Base-by-base conservation (phyloP, 2,888 invertebrate species). In the Cosmopolites sordidus region DNA sequence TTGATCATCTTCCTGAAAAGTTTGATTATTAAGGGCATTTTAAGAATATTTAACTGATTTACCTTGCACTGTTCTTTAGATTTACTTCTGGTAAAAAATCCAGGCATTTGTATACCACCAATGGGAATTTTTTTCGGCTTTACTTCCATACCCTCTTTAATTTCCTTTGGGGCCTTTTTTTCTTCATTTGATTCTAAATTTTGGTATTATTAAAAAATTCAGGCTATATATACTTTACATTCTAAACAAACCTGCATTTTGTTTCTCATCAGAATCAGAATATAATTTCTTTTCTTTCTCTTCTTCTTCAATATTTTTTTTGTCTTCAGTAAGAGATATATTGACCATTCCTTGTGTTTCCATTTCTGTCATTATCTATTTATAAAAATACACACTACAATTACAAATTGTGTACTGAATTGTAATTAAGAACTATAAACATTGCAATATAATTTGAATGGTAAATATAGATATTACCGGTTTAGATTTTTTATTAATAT, bases 71-170 rank as follows among this genome's bases (percentile, higher is more conserved):
- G 84, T 70, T 86, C 86, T 69, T 83, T 84, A 58, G 88, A 87
- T 62, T 85, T 85, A 69, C 84, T 84, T 63, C 86, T 83, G 55
- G 84, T 86, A 66, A 89, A 89, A 75, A 89, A 90, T 12, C 89
- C 89, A 2, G 90, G 90, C 83, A 90, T 86, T 75, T 89, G 89
- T 60, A 90, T 87, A n/a, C 88, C 90, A 44, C 89, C 90, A 65
- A 89, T 90, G 2, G 90, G 90, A 64, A 89, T 89, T 70, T 88
- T 89, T 70, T 86, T 87, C 53, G 87, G 87, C 67, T 86, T 85
- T 27, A 86, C 86, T 74, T 87, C 87, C 57, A 86, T 80, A 44
- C 85, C 86, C 62, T 85, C 83, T 8, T 22, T 22, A 5, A 22
- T 22, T 22, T 22, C 22, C 12, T 78, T 77, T 1, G 75, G 73